phyloP scores from a whole-genome alignment of 2,113 vertebrate species.

The Scytalopus superciliaris region DNA sequence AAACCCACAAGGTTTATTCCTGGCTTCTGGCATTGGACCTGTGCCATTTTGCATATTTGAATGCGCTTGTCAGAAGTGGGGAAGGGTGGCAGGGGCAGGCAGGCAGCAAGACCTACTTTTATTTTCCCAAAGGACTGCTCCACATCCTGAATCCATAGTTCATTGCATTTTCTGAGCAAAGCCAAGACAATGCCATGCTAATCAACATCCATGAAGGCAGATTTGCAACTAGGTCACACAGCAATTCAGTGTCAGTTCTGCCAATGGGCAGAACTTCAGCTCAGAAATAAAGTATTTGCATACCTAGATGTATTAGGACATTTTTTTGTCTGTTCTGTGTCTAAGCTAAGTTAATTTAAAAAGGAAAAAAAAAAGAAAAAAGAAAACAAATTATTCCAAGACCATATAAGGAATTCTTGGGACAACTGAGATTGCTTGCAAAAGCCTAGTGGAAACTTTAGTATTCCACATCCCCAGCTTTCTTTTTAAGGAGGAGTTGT shows the following conservation, averaged over 20 bases:
- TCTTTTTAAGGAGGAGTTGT: background rate
- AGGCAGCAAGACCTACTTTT: background rate
- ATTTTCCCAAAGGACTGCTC: background rate
- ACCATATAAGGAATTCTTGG: conserved; percentile 39
- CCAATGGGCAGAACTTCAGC: background rate
- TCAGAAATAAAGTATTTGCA: background rate
- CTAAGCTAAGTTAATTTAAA: background rate
- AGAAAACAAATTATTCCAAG: background rate
- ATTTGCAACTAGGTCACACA: background rate
- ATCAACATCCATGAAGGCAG: background rate
- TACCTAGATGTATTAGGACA: background rate
- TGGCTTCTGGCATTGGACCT: background rate
- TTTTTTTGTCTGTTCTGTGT: background rate
- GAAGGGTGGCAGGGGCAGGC: background rate
- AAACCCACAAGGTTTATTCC: background rate
- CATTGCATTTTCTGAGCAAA: background rate
- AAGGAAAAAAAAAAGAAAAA: background rate
- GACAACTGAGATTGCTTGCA: background rate
- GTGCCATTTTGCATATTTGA: background rate
- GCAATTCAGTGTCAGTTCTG: background rate
- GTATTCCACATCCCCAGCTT: background rate
- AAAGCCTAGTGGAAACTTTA: background rate
- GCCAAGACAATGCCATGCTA: background rate
- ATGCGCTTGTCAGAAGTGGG: background rate
- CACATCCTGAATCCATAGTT: background rate